Conservation (phyloP, 2,888 invertebrate genomes). For the Pyrochroa serraticornis region DNA sequence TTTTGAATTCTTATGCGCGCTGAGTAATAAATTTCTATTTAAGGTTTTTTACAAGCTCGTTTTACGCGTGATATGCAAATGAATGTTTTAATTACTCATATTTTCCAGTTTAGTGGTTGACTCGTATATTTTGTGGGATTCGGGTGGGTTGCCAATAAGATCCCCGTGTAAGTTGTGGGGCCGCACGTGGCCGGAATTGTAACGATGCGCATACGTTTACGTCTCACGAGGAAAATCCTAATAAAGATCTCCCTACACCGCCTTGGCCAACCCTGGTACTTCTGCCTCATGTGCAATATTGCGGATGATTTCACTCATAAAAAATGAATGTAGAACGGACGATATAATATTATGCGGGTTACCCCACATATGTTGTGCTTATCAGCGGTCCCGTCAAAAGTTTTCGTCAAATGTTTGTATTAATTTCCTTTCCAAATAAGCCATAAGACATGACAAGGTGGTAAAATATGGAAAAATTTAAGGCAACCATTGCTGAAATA, state of each 20-base stretch:
- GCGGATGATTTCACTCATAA: slow-evolving; percentile 24
- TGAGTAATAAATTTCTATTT: too few species aligned
- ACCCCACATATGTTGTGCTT: background rate
- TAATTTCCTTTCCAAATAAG: background rate
- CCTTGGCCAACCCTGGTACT: slow-evolving; percentile 11
- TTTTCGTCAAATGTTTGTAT: background rate
- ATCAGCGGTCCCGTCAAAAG: background rate
- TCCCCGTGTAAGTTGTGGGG: slow-evolving; percentile 14
- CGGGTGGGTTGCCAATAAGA: slow-evolving; percentile 25
- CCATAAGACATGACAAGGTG: background rate
- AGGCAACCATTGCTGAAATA: background rate
- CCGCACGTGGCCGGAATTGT: slow-evolving; percentile 25
- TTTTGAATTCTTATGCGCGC: too few species aligned
- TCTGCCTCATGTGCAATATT: slow-evolving; percentile 20
- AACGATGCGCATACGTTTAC: slow-evolving; percentile 24
- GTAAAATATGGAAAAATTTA: background rate
- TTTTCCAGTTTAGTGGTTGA: slow-evolving; percentile 1
- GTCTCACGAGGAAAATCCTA: slow-evolving; percentile 25
- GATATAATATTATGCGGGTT: background rate
- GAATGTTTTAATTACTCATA: slow-evolving; percentile 9
- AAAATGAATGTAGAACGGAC: slow-evolving; percentile 22
- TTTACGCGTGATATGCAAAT: too few species aligned
- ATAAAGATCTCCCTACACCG: slow-evolving; percentile 18
- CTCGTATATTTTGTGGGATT: slow-evolving; percentile 15
- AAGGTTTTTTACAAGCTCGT: too few species aligned